phyloP scores from a whole-genome alignment of 2,888 invertebrate genomes.

The Caenorhabditis sp. region DNA sequence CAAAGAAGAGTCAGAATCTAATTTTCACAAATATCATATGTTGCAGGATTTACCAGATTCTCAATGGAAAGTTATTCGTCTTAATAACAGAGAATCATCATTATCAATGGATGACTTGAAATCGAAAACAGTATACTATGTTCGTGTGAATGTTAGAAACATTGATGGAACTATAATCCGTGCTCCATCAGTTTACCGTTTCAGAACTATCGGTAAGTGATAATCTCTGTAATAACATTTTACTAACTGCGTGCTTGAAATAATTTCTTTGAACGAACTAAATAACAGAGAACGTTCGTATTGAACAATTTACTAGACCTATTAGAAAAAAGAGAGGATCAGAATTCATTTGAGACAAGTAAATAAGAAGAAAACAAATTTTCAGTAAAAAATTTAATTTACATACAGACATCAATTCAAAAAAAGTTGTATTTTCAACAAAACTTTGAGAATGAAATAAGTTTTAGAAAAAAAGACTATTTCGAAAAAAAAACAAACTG shows the following conservation, averaged over 20 bases:
- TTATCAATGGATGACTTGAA: conserved; percentile 56
- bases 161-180: conserved; percentile 60
- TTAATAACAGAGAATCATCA: conserved; percentile 54
- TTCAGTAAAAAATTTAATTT: neutral
- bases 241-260: too few species aligned
- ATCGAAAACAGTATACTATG: conserved; percentile 66
- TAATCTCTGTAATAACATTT: too few species aligned
- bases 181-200: conserved; percentile 64
- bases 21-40: neutral
- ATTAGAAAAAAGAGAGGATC: neutral
- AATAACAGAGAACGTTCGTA: neutral
- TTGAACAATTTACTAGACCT: conserved; percentile 5
- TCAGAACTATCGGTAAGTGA: conserved; percentile 66
- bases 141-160: conserved; percentile 61
- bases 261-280: too few species aligned
- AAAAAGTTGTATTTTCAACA: neutral
- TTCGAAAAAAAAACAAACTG: too few species aligned
- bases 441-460: too few species aligned
- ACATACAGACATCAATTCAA: neutral
- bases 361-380: neutral
- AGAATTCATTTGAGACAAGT: neutral
- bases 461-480: too few species aligned
- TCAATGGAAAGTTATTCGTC: conserved; percentile 58
- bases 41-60: conserved; percentile 46
- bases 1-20: neutral